These are phyloP conservation scores for Hystrix cristata DNA, from an alignment of 2,113 vertebrate genomes.

Conservation along the genomic window DNA sequence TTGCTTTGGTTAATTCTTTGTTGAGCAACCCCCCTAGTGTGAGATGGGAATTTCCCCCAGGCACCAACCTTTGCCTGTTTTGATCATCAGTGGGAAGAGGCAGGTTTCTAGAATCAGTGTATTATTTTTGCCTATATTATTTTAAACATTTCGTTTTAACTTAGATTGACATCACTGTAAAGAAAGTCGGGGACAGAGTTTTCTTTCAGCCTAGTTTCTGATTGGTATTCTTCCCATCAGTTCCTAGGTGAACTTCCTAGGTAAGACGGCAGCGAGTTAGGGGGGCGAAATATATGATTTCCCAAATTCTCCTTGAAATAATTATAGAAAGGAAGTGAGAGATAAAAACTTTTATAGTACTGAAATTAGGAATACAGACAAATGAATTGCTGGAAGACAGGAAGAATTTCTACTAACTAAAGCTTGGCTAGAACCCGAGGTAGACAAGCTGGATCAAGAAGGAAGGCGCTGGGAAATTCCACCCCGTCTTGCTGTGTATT, in stretches of 20 bases:
- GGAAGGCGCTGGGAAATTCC: slow-evolving; percentile 40
- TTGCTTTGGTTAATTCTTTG: neutral
- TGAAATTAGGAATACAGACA: slow-evolving; percentile 44
- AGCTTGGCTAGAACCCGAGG: neutral
- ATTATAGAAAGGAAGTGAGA: slow-evolving; percentile 49
- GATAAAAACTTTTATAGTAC: neutral
- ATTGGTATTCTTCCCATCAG: neutral
- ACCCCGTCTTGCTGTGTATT: neutral
- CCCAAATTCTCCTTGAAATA: slow-evolving; percentile 47
- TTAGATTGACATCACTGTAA: neutral
- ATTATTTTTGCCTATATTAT: slow-evolving; percentile 11
- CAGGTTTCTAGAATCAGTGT: neutral
- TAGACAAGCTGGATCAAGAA: slow-evolving; percentile 46
- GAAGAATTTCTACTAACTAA: slow-evolving; percentile 28
- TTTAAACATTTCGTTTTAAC: slow-evolving; percentile 40
- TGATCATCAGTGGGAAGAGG: neutral
- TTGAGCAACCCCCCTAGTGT: neutral
- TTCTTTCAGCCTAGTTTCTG: neutral
- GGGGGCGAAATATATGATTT: neutral
- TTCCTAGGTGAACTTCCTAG: neutral
- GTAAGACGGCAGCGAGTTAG: neutral
- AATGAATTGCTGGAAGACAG: neutral
- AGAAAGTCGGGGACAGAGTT: neutral
- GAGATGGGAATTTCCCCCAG: neutral
- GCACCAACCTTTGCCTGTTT: neutral